Conservation (phyloP, 1,140 invertebrate genomes). For the Choristoneura fumiferana region DNA sequence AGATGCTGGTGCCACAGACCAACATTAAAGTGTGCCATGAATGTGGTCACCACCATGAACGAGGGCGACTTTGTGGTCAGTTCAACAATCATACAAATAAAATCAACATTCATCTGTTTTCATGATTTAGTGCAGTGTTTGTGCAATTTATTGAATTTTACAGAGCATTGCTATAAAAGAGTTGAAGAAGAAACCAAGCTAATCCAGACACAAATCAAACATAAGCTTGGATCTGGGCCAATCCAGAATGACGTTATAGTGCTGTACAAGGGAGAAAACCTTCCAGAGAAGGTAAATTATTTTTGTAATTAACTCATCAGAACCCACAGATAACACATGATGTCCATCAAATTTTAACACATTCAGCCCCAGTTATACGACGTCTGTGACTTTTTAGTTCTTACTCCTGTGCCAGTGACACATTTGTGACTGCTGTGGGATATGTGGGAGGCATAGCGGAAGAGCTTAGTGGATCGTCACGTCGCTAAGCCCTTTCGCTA, state of each 20-base stretch:
- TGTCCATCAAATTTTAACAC: no score
- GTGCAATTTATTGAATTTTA: slow-evolving; percentile 18
- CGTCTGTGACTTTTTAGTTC: no score
- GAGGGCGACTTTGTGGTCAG: slow-evolving; percentile 88
- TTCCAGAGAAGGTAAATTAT: slow-evolving; percentile 74
- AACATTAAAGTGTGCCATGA: slow-evolving; percentile 86
- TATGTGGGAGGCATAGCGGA: no score
- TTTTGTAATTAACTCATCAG: background rate
- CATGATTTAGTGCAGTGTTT: no score
- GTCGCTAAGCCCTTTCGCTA: no score
- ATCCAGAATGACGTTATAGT: slow-evolving; percentile 91
- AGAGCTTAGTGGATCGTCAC: no score
- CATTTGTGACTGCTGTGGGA: no score
- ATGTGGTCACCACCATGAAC: slow-evolving; percentile 91
- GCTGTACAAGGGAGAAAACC: slow-evolving; percentile 88
- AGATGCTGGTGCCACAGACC: slow-evolving; percentile 84
- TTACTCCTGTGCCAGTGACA: no score
- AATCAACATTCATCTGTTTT: no score
- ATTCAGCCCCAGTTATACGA: no score
- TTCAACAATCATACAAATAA: no score
- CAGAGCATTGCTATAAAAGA: slow-evolving; percentile 89
- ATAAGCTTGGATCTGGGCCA: slow-evolving; percentile 83
- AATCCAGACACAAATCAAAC: slow-evolving; percentile 87
- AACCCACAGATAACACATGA: no score
- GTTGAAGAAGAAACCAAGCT: slow-evolving; percentile 88